Base-by-base conservation (phyloP, 2,888 invertebrate genomes). In the Helicoverpa assulta region DNA sequence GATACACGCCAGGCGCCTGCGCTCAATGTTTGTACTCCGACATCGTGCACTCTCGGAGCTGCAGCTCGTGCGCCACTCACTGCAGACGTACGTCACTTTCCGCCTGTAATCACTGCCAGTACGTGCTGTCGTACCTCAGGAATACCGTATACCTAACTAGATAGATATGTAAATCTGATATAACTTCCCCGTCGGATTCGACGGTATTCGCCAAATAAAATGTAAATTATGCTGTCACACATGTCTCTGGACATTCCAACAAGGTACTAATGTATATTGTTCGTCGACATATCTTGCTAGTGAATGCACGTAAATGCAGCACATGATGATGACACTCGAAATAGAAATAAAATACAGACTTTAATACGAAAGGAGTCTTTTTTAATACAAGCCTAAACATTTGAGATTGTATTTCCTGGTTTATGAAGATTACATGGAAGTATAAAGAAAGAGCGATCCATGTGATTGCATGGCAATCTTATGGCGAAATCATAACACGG, bases 401-500 rank as follows among this genome's bases (percentile, higher is more conserved):
- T 37, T 7, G 37, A 37, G 37, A 10, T 10, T 10, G 10, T 37
- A 12, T 10, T 37, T 37, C 37, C 2, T 2, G 10, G 37, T 12
- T 12, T 12, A 12, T 33, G 37, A 37, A 10, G 10, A 37, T 29
- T 40, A 26, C 57, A 54, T 50, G 37, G 19, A 18, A 53, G n/a
- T 18, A 7, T 18, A 43, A 16, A 14, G 16, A 14, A 16, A 14
- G 43, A 43, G 43, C 19, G 47, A 70, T 26, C 56, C n/a, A 19
- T 52, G 33, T 50, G 53, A 54, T 21, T 64, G 74, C 74, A 55
- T 19, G 51, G 63, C 58, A 58, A 68, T 73, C 55, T 78, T 64
- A 68, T 60, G 60, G 47, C 63, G 75, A 55, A 78, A 73, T 50
- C 73, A 64, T 67, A 78, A 67, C 76, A 67, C 50, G 50, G 16